Evolutionary conservation across 2,113 vertebrate species (phyloP).

Genomic region (Mesocricetus auratus): DNA sequence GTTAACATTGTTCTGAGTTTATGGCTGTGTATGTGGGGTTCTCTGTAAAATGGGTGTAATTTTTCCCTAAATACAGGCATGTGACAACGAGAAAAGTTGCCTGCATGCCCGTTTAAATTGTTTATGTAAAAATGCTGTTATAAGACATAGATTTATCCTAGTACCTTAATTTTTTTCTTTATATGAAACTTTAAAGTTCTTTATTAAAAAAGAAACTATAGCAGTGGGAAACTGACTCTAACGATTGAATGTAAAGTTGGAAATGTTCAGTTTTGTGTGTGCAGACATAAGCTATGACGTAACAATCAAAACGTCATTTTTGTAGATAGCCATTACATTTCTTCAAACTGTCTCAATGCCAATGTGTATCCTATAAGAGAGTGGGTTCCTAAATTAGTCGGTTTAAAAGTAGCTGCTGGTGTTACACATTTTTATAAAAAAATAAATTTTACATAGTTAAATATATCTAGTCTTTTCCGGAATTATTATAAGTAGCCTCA

Average conservation of each 20-base stretch:
- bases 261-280: slow-evolving; percentile 83
- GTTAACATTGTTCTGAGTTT: slow-evolving; percentile 85
- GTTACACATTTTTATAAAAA: slow-evolving; percentile 86
- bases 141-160: slow-evolving; percentile 74
- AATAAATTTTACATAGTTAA: slow-evolving; percentile 87
- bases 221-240: slow-evolving; percentile 84
- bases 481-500: slow-evolving; percentile 69
- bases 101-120: slow-evolving; percentile 78
- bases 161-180: slow-evolving; percentile 80
- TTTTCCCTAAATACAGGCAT: slow-evolving; percentile 80
- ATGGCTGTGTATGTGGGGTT: slow-evolving; percentile 78
- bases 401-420: slow-evolving; percentile 85
- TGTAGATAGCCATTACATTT: slow-evolving; percentile 87
- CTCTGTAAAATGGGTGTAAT: slow-evolving; percentile 80
- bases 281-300: slow-evolving; percentile 77
- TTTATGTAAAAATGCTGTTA: slow-evolving; percentile 81
- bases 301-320: slow-evolving; percentile 84
- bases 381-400: slow-evolving; percentile 87
- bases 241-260: slow-evolving; percentile 86
- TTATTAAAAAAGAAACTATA: slow-evolving; percentile 84
- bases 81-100: slow-evolving; percentile 78
- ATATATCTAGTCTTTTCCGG: slow-evolving; percentile 75
- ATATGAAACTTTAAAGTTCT: slow-evolving; percentile 85
- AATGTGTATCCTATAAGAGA: slow-evolving; percentile 86
- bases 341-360: slow-evolving; percentile 85